Percentiles rank a stretch among this genome's conserved stretches.
Evolutionary conservation across 2,888 invertebrate species (phyloP).

Genomic region (Callinectes sapidus): DNA sequence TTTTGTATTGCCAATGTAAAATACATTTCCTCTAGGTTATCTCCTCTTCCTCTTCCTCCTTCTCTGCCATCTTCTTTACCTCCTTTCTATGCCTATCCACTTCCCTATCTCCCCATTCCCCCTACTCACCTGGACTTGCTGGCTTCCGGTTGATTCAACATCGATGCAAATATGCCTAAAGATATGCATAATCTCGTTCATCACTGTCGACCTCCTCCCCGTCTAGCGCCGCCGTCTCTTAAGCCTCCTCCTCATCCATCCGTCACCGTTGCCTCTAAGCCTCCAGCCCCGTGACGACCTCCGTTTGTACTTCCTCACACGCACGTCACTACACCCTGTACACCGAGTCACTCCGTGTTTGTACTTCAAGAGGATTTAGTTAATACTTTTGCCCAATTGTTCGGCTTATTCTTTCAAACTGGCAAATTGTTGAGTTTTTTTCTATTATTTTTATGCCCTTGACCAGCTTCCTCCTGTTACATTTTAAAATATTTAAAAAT

Average conservation of each 20-base stretch:
- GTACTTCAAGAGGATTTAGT: not conserved
- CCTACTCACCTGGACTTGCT: not conserved
- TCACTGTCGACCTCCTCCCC: constrained; percentile 4
- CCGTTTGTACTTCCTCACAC: not conserved
- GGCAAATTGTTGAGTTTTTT: no score
- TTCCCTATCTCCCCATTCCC: not conserved
- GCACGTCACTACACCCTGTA: not conserved
- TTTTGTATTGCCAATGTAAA: not conserved
- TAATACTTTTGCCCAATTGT: no score
- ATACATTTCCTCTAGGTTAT: not conserved
- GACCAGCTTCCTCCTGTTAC: no score
- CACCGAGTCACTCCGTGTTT: not conserved
- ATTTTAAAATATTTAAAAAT: no score
- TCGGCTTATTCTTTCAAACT: no score
- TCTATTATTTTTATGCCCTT: no score
- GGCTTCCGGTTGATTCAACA: constrained; percentile 20
- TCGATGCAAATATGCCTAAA: constrained; percentile 25
- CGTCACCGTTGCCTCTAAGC: not conserved
- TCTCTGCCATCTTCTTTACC: not conserved
- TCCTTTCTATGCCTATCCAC: not conserved
- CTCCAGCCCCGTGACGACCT: not conserved
- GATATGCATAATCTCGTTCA: constrained; percentile 13
- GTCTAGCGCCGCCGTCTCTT: not conserved
- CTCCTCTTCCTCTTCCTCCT: not conserved
- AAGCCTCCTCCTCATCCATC: constrained; percentile 10